Percentiles rank a stretch among this genome's conserved stretches.
Conservation (phyloP, 2,113 vertebrate genomes). For the Connochaetes taurinus region DNA sequence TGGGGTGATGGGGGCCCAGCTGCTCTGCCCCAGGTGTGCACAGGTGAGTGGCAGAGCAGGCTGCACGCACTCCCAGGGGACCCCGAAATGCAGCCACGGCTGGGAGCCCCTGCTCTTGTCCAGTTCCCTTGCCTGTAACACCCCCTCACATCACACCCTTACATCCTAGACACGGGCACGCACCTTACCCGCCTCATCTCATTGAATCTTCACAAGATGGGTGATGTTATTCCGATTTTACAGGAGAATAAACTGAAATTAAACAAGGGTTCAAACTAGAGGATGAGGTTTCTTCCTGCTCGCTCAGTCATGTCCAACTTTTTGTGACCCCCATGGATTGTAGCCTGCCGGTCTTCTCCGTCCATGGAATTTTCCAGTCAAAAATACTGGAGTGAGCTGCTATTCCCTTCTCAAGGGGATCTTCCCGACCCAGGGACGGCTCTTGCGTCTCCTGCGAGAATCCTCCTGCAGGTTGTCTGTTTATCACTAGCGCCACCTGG, state of each 20-base stretch:
- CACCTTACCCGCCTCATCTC: neutral
- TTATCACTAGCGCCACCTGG: neutral
- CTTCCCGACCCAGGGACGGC: neutral
- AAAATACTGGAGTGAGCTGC: neutral
- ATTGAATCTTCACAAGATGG: neutral
- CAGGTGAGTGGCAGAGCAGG: rapidly evolving
- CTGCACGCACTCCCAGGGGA: neutral
- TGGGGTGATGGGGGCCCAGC: neutral
- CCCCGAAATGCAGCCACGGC: neutral
- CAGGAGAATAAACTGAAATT: neutral
- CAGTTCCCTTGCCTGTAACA: neutral
- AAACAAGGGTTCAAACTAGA: neutral
- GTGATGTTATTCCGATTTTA: neutral
- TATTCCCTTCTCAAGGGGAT: neutral
- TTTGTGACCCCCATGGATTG: neutral
- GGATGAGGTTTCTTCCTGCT: neutral
- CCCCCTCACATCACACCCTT: neutral
- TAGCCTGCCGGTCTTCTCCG: neutral
- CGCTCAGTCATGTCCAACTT: neutral
- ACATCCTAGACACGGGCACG: neutral
- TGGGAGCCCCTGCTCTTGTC: neutral
- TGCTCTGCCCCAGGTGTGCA: neutral
- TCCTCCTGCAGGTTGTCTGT: neutral
- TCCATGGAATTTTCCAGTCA: neutral
- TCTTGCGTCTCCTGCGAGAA: neutral